Conservation (phyloP, 2,888 invertebrate species). For the Stenodera caucasica region DNA sequence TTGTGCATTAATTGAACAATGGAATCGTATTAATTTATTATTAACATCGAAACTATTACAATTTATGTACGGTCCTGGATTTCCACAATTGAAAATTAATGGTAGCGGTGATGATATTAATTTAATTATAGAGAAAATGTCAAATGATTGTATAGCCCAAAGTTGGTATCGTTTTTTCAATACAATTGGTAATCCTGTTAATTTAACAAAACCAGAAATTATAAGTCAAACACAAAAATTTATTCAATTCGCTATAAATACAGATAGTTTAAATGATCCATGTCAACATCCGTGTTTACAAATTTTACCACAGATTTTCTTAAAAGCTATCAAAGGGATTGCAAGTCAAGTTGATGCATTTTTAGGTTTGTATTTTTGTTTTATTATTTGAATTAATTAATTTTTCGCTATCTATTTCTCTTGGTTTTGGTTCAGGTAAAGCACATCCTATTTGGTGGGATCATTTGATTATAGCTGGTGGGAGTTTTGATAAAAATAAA, state of each 20-base stretch:
- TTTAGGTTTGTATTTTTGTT: slow-evolving; percentile 68
- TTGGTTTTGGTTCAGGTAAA: slow-evolving; percentile 29
- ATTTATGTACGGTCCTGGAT: slow-evolving; percentile 86
- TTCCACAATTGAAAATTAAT: slow-evolving; percentile 81
- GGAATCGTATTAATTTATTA: slow-evolving; percentile 91
- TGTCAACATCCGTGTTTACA: slow-evolving; percentile 88
- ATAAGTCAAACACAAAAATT: slow-evolving; percentile 73
- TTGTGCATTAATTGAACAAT: slow-evolving; percentile 88
- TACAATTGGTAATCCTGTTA: slow-evolving; percentile 93
- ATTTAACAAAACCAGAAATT: slow-evolving; percentile 79
- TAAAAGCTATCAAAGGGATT: slow-evolving; percentile 90
- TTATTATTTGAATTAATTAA: slow-evolving; percentile 5
- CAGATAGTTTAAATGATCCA: slow-evolving; percentile 81
- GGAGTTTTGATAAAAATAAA: slow-evolving; percentile 53
- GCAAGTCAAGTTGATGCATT: slow-evolving; percentile 95
- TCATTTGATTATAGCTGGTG: slow-evolving; percentile 53
- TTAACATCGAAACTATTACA: slow-evolving; percentile 81
- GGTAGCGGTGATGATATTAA: slow-evolving; percentile 79
- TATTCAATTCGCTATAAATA: slow-evolving; percentile 76
- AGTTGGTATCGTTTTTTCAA: slow-evolving; percentile 95
- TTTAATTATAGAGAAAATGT: slow-evolving; percentile 82
- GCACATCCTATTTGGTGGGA: slow-evolving; percentile 58
- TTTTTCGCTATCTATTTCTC: slow-evolving; percentile 14
- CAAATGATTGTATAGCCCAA: slow-evolving; percentile 88
- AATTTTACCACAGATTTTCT: slow-evolving; percentile 84